Percentiles rank a stretch among this genome's conserved stretches.
Evolutionary conservation across 2,888 invertebrate genomes (phyloP).

Genomic region (Muscina levida): DNA sequence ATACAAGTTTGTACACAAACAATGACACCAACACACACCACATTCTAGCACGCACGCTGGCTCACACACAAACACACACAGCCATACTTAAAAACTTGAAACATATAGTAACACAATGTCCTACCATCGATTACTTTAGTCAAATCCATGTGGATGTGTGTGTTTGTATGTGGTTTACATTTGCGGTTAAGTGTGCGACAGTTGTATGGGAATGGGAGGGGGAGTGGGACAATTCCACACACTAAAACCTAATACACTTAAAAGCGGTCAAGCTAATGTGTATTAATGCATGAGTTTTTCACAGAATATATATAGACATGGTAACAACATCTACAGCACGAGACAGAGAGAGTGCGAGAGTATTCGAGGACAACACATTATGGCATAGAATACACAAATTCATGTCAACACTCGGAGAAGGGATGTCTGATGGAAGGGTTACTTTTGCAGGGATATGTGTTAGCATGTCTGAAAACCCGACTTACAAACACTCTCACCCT

Average conservation of each 20-base stretch:
- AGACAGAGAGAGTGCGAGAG: no score
- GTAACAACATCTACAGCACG: background rate
- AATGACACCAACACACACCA: background rate
- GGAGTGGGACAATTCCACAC: conserved; percentile 1
- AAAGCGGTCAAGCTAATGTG: conserved; percentile 54
- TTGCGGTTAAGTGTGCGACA: background rate
- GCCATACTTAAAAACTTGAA: background rate
- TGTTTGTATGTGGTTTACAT: background rate
- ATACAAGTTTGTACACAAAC: conserved; percentile 2
- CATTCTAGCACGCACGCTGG: background rate
- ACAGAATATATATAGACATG: conserved; percentile 23
- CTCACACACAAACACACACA: background rate
- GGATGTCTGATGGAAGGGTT: background rate
- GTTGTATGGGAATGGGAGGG: conserved; percentile 15
- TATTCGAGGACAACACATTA: conserved; percentile 8
- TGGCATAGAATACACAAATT: background rate
- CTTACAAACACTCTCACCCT: no score
- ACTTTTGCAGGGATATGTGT: no score
- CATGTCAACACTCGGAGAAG: conserved; percentile 8
- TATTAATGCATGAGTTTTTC: conserved; percentile 53
- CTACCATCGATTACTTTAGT: conserved; percentile 53
- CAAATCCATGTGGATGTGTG: conserved; percentile 37
- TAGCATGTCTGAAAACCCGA: no score
- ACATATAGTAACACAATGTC: background rate
- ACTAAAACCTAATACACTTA: conserved; percentile 30